Percentiles rank a stretch among this genome's conserved stretches.
Evolutionary conservation across 2,113 vertebrate genomes (phyloP).

Genomic region (Tenrec ecaudatus): DNA sequence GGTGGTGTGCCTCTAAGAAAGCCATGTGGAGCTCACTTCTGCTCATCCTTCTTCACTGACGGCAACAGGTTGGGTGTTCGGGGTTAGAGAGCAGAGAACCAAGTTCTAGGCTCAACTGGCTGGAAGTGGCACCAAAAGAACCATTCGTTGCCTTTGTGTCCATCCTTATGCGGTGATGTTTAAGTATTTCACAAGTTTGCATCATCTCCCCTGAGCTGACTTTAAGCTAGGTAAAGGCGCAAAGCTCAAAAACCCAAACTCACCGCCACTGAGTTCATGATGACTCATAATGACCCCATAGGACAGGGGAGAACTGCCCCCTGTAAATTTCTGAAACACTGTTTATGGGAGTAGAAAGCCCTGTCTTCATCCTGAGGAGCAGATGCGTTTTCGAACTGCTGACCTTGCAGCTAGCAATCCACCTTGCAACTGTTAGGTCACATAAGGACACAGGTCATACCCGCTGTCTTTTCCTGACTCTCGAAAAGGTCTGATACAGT

Average conservation of each 20-base stretch:
- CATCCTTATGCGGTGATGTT: background rate
- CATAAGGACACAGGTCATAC: background rate
- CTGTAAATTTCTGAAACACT: too few species aligned
- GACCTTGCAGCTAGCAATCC: too few species aligned
- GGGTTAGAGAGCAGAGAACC: background rate
- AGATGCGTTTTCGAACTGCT: too few species aligned
- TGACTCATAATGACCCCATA: too few species aligned
- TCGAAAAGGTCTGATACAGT: background rate
- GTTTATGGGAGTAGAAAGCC: too few species aligned
- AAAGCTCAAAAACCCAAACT: too few species aligned
- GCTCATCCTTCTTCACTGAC: background rate
- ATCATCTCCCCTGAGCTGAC: background rate
- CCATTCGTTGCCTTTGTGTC: background rate
- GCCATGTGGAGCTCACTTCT: background rate
- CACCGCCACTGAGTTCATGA: too few species aligned
- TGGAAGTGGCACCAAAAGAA: background rate
- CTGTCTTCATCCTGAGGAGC: too few species aligned
- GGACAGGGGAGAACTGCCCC: too few species aligned
- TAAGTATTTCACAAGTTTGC: background rate
- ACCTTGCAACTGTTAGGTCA: background rate
- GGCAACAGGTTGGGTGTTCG: background rate
- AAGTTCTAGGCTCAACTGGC: background rate
- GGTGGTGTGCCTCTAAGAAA: background rate
- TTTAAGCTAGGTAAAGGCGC: background rate
- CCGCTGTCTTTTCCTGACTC: background rate